A percentile compares a stretch with the other conserved stretches of the same genome.
phyloP scores from a whole-genome alignment of 2,888 invertebrate species.

The Lasioglossum pauxillum region DNA sequence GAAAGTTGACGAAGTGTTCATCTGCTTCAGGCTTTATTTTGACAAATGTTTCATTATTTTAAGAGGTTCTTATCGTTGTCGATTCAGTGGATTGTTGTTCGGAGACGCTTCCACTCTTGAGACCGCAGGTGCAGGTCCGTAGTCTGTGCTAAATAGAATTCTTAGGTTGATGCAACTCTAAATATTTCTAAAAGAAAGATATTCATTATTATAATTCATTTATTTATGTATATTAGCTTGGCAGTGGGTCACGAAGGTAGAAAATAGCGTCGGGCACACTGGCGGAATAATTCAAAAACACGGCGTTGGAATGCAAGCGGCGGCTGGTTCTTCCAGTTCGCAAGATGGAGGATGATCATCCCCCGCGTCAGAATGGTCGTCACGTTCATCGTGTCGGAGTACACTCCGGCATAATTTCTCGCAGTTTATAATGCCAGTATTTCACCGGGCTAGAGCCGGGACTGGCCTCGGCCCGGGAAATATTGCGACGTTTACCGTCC shows the following conservation, averaged over 20 bases:
- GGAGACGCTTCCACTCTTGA: too few species aligned
- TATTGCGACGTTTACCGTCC: constrained; percentile 11
- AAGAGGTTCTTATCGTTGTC: neutral
- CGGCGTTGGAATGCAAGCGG: neutral
- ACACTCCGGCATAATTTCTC: neutral
- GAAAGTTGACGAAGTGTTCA: neutral
- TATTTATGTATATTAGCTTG: neutral
- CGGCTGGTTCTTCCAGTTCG: neutral
- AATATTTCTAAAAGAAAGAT: neutral
- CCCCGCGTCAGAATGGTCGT: neutral
- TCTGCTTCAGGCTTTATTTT: neutral
- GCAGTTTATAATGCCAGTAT: constrained; percentile 35
- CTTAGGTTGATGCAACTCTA: too few species aligned
- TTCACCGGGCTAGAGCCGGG: constrained; percentile 15
- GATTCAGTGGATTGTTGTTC: too few species aligned
- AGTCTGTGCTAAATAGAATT: too few species aligned
- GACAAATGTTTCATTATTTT: neutral
- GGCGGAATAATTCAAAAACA: neutral
- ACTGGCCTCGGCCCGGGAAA: neutral
- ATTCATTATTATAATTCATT: neutral
- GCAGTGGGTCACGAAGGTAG: neutral
- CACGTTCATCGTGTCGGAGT: neutral
- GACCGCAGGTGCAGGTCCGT: too few species aligned
- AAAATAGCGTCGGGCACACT: neutral
- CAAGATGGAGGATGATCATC: neutral